Evolutionary conservation across 2,113 vertebrate genomes (phyloP).

Genomic region (Psilopogon haemacephalus): DNA sequence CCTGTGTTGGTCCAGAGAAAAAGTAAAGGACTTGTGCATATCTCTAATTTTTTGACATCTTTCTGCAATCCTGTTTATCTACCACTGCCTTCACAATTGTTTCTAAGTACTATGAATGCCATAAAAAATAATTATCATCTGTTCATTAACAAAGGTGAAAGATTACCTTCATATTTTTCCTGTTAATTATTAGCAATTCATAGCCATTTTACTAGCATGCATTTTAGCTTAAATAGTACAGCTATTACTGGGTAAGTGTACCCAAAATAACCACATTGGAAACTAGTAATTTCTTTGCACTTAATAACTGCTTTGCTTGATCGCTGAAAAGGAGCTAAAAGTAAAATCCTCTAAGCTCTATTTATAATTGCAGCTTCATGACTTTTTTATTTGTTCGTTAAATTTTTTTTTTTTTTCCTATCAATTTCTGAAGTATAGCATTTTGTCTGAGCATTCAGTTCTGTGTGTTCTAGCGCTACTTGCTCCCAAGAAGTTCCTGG

Average conservation of each 20-base stretch:
- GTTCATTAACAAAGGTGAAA: slow-evolving; percentile 60
- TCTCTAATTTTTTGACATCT: slow-evolving; percentile 36
- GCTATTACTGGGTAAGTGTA: slow-evolving; percentile 58
- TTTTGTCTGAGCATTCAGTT: slow-evolving; percentile 19
- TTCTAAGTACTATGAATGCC: slow-evolving; percentile 33
- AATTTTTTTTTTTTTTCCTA: slow-evolving; percentile 25
- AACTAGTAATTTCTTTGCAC: slow-evolving; percentile 49
- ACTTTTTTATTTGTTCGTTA: slow-evolving; percentile 13
- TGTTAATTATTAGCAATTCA: slow-evolving; percentile 54
- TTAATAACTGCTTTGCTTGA: slow-evolving; percentile 54
- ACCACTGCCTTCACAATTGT: slow-evolving; percentile 25
- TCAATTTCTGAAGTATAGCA: neutral
- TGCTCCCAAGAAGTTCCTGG: neutral
- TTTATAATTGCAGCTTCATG: slow-evolving; percentile 12
- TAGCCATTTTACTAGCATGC: slow-evolving; percentile 34
- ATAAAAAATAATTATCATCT: slow-evolving; percentile 58
- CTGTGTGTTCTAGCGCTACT: neutral
- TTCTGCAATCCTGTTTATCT: slow-evolving; percentile 35
- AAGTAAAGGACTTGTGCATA: neutral
- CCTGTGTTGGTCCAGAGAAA: neutral
- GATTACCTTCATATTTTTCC: slow-evolving; percentile 43
- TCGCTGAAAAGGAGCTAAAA: slow-evolving; percentile 34
- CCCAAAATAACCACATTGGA: slow-evolving; percentile 52
- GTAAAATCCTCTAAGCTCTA: slow-evolving; percentile 25
- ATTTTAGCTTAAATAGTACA: slow-evolving; percentile 45